Conservation (phyloP, 2,797 vertebrate species). For the Capromys pilorides region DNA sequence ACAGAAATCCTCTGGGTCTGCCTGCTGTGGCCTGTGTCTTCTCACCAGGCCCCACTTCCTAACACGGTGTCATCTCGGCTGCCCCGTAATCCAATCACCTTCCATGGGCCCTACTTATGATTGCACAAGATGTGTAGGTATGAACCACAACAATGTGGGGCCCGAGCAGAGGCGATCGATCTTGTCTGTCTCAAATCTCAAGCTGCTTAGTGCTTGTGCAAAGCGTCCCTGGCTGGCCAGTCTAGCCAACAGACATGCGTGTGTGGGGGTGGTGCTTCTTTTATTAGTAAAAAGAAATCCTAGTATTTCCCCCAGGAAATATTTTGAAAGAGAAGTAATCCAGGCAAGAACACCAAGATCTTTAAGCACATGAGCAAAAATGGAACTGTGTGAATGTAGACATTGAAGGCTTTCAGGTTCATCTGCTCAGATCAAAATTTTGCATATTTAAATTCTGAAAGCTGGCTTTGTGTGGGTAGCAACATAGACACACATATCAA, state of each 20-base stretch:
- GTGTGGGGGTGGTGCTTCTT: not conserved
- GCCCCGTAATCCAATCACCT: not conserved
- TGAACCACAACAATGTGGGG: not conserved
- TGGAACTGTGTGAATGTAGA: not conserved
- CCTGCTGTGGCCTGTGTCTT: not conserved
- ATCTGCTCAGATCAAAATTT: not conserved
- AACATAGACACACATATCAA: not conserved
- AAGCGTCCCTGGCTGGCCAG: not conserved
- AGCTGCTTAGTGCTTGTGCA: not conserved
- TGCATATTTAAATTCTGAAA: slow-evolving; percentile 22
- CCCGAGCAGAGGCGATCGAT: not conserved
- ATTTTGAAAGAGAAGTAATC: slow-evolving; percentile 6
- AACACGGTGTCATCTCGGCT: not conserved
- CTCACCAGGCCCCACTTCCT: not conserved
- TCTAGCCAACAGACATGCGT: not conserved
- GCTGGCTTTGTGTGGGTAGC: not conserved
- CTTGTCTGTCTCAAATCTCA: not conserved
- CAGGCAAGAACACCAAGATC: not conserved
- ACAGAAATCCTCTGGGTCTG: not conserved
- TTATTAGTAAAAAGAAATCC: slow-evolving; percentile 2
- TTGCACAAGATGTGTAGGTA: not conserved
- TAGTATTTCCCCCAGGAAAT: not conserved
- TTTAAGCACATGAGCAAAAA: not conserved
- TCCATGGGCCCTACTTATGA: not conserved
- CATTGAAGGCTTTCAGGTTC: not conserved